Evolutionary conservation across 2,888 invertebrate genomes (phyloP).

Genomic region (Cactoblastis cactorum): DNA sequence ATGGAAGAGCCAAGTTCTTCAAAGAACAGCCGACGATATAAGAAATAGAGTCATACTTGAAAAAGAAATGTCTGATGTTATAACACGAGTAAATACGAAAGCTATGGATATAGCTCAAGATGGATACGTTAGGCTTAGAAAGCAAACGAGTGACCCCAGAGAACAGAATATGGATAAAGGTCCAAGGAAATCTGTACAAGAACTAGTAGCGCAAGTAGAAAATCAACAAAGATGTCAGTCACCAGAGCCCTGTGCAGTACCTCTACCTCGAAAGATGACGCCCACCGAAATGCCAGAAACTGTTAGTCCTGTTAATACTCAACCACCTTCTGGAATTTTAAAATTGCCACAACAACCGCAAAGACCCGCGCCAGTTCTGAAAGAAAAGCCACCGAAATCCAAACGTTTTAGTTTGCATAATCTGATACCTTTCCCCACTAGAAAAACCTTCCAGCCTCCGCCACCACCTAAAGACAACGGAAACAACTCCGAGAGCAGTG

Average conservation of each 20-base stretch:
- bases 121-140: conserved; percentile 70
- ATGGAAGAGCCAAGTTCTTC: conserved; percentile 72
- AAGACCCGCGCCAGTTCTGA: conserved; percentile 66
- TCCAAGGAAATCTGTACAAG: conserved; percentile 80
- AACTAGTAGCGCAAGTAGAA: conserved; percentile 82
- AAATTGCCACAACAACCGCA: conserved; percentile 72
- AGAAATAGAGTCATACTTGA: conserved; percentile 60
- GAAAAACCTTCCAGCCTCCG: conserved; percentile 70
- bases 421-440: conserved; percentile 72
- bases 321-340: conserved; percentile 48
- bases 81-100: conserved; percentile 47
- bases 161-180: conserved; percentile 49
- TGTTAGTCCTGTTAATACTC: conserved; percentile 31
- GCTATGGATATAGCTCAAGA: conserved; percentile 71
- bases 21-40: conserved; percentile 69
- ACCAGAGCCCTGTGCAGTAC: conserved; percentile 49
- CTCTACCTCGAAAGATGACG: conserved; percentile 47
- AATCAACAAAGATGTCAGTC: conserved; percentile 63
- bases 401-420: conserved; percentile 75
- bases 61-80: conserved; percentile 59
- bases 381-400: conserved; percentile 69
- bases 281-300: conserved; percentile 49
- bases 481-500: conserved; percentile 79
- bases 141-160: conserved; percentile 46
- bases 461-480: conserved; percentile 68